Percentiles rank a stretch among this genome's conserved stretches.
Evolutionary conservation across 2,113 vertebrate species (phyloP).

Genomic region (Pipa parva): DNA sequence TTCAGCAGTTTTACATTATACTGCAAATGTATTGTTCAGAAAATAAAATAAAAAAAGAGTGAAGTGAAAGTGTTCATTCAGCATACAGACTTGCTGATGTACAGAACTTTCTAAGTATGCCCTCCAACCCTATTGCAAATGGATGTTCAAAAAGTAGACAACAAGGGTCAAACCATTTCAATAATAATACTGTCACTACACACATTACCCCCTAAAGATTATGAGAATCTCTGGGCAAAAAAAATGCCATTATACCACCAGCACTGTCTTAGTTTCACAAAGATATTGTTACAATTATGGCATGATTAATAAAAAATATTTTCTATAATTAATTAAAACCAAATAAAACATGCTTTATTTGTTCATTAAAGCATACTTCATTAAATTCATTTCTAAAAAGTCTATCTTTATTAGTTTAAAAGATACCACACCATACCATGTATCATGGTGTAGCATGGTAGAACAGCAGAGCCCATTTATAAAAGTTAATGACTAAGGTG

Average conservation of each 20-base stretch:
- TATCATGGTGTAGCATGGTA: too few relatives aligned
- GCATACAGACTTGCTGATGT: constrained; percentile 31
- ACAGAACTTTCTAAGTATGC: constrained; percentile 5
- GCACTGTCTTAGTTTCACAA: neutral
- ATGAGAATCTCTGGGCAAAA: neutral
- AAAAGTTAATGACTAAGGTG: too few relatives aligned
- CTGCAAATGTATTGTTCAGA: constrained; percentile 17
- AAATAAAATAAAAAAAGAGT: constrained; percentile 21
- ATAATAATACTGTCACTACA: neutral
- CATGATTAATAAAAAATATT: neutral
- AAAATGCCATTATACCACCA: neutral
- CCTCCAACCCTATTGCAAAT: constrained; percentile 20
- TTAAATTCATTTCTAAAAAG: too few relatives aligned
- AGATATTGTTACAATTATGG: neutral
- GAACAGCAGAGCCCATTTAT: too few relatives aligned
- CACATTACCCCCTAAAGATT: neutral
- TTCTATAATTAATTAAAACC: neutral
- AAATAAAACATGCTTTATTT: too few relatives aligned
- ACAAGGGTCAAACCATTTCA: constrained; percentile 2
- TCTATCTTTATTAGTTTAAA: too few relatives aligned
- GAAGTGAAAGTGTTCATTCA: constrained; percentile 30
- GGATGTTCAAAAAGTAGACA: neutral
- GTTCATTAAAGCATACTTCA: too few relatives aligned
- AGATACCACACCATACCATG: too few relatives aligned
- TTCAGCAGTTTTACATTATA: constrained; percentile 9